phyloP scores from a whole-genome alignment of 2,797 vertebrate genomes.

The Mormyrops boulengeri region DNA sequence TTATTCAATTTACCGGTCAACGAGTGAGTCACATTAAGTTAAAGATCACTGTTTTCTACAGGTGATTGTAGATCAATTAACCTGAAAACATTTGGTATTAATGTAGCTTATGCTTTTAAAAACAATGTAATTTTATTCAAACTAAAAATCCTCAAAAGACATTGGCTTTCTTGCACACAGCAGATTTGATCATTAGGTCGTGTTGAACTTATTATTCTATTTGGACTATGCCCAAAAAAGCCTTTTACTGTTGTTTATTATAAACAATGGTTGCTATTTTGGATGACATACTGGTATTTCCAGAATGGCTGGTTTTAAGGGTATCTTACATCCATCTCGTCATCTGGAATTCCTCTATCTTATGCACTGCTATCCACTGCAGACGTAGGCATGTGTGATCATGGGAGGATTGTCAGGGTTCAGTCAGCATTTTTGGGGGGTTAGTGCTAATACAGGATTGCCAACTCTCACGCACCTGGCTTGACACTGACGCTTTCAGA shows the following conservation, averaged over 20 bases:
- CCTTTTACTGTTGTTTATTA: not conserved
- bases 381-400: not conserved
- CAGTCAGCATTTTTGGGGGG: not conserved
- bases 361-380: not conserved
- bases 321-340: not conserved
- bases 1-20: not conserved
- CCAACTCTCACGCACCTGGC: not conserved
- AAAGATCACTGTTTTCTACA: not conserved
- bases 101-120: not conserved
- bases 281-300: not conserved
- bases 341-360: not conserved
- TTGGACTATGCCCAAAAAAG: not conserved
- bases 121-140: constrained; percentile 1
- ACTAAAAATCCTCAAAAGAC: not conserved
- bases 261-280: constrained; percentile 9
- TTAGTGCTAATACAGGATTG: not conserved
- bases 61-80: not conserved
- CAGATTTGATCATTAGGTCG: not conserved
- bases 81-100: not conserved
- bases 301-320: not conserved
- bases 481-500: not conserved
- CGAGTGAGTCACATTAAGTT: not conserved
- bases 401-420: not conserved
- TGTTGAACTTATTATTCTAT: not conserved
- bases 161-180: not conserved